These are phyloP conservation scores for Halcyon senegalensis DNA, from an alignment of 2,113 vertebrate species.

Conservation along the genomic window DNA sequence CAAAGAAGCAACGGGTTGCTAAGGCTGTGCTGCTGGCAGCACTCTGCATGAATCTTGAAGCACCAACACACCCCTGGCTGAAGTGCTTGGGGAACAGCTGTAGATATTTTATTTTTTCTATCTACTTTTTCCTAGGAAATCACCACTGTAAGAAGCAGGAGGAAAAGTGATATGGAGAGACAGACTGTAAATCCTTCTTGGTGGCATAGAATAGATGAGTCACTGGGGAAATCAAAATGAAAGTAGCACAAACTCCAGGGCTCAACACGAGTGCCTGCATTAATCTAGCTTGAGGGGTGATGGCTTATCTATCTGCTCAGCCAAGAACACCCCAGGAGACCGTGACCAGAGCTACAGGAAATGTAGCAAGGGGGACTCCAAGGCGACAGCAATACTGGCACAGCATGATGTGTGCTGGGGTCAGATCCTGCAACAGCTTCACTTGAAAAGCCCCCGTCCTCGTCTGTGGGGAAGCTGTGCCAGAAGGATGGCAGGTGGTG, in stretches of 20 bases:
- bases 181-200: not conserved
- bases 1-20: not conserved
- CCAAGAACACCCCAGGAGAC: not conserved
- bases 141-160: not conserved
- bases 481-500: not conserved
- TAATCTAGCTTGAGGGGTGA: not conserved
- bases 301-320: not conserved
- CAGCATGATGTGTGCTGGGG: not conserved
- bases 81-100: not conserved
- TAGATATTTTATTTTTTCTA: not conserved
- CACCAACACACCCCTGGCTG: not conserved
- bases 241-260: not conserved
- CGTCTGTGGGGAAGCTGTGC: rapidly evolving
- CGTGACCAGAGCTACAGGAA: not conserved
- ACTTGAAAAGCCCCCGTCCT: not conserved
- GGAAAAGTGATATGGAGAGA: not conserved
- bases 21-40: not conserved
- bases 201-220: not conserved
- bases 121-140: not conserved
- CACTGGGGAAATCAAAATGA: not conserved
- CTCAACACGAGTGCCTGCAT: not conserved
- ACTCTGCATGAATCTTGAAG: not conserved
- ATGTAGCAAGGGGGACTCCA: not conserved
- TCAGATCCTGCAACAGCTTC: not conserved
- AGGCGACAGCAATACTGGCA: not conserved